Conservation (phyloP, 1,140 invertebrate species). For the Trichomalopsis sarcophagae region DNA sequence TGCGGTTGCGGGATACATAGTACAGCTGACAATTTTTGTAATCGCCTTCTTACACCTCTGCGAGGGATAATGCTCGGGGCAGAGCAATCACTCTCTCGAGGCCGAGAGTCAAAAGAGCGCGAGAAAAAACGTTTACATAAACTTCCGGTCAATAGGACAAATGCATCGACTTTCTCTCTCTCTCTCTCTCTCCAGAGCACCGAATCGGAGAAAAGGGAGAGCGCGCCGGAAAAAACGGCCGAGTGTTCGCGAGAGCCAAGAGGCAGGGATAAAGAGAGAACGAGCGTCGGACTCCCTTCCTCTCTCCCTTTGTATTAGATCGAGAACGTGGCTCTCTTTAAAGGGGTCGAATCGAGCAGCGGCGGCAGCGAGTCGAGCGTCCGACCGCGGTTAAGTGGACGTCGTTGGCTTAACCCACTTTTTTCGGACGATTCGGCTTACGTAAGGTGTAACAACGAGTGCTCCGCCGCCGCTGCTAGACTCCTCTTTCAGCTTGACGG, state of each 20-base stretch:
- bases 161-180: not conserved
- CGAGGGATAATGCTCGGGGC: too few species aligned
- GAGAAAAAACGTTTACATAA: not conserved
- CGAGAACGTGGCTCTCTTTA: slow-evolving; percentile 44
- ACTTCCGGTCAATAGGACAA: slow-evolving; percentile 23
- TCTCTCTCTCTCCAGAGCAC: not conserved
- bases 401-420: slow-evolving; percentile 49
- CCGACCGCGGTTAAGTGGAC: slow-evolving; percentile 44
- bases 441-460: slow-evolving; percentile 47
- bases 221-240: not conserved
- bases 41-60: too few species aligned
- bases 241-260: not conserved
- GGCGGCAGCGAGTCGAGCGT: not conserved
- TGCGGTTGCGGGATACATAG: not conserved
- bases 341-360: slow-evolving; percentile 40
- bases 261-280: slow-evolving; percentile 21
- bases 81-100: too few species aligned
- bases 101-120: too few species aligned
- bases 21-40: not conserved
- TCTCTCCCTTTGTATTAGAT: slow-evolving; percentile 45
- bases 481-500: slow-evolving; percentile 12
- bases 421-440: slow-evolving; percentile 47
- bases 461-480: not conserved
- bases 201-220: slow-evolving; percentile 8
- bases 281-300: not conserved